phyloP scores from a whole-genome alignment of 2,113 vertebrate genomes.

The Labrus mixtus region DNA sequence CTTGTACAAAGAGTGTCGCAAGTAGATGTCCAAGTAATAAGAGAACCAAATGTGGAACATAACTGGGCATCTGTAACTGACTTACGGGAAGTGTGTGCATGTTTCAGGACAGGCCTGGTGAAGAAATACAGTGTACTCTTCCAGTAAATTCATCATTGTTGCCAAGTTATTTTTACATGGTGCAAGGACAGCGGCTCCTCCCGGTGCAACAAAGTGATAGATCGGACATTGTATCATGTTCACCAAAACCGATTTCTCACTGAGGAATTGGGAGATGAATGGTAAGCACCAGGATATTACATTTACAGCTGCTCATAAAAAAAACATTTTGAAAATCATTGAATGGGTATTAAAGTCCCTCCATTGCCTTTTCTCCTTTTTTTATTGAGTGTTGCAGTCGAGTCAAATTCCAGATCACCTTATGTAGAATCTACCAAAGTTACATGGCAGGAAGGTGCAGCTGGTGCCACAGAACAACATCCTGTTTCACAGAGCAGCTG shows the following conservation, averaged over 20 bases:
- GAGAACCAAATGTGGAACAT: conserved; percentile 36
- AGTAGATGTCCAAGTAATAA: conserved; percentile 25
- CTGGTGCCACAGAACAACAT: neutral
- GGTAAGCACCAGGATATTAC: neutral
- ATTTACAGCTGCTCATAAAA: neutral
- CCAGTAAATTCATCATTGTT: conserved; percentile 46
- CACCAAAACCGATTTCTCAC: neutral
- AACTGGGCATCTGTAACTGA: conserved; percentile 4
- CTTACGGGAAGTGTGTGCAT: conserved; percentile 44
- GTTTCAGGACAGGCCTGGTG: neutral
- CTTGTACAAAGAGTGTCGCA: neutral
- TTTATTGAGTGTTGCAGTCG: conserved; percentile 7
- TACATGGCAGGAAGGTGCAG: neutral
- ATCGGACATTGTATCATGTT: conserved; percentile 13
- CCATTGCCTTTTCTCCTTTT: neutral
- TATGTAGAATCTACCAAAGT: neutral
- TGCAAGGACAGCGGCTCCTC: conserved; percentile 45
- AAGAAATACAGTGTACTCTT: conserved; percentile 44
- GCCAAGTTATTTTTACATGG: conserved; percentile 34
- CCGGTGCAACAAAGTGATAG: conserved; percentile 30
- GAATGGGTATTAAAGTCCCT: neutral
- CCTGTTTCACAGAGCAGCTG: conserved; percentile 1
- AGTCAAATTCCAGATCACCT: conserved; percentile 16
- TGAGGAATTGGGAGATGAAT: conserved; percentile 14
- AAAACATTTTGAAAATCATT: neutral